Evolutionary conservation across 2,113 vertebrate species (phyloP), one percentile per base, ranked within the genome.

Genomic region (Stomatorhinus ivindoensis): DNA sequence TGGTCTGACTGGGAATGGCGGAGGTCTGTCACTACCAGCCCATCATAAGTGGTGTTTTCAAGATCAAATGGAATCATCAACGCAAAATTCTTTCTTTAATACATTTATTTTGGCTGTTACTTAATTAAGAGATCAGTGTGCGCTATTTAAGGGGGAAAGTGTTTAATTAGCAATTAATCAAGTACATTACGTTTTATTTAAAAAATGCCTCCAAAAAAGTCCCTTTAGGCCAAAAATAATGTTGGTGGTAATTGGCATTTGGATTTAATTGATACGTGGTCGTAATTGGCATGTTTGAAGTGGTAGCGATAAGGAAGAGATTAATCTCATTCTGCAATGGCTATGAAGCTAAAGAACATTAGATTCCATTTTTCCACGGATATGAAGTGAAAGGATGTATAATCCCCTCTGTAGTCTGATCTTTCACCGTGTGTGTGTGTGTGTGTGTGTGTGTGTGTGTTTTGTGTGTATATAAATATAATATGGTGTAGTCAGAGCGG

Each of bases 121-220:
- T 91, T 69, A 91, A 91, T 89, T 87, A 89, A 91, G 88, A 90
- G 85, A 89, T 87, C 88, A 90, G 83, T 90, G 86, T 53, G 82
- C 83, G 48, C 58, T 89, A 83, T 91, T 91, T 85, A 91, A 91
- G 82, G 88, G 82, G 82, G 89, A 47, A 84, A 89, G 90, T 90
- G 90, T 82, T 89, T 91, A 90, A 91, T 92, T 90, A 92, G 47
- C 89, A 91, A 48, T 90, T 92, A 90, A 93, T 93, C 91, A 90
- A 90, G 88, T 89, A 88, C 89, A 91, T 73, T 58, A 89, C 44
- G 55, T 90, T 87, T 91, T 90, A 89, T 92, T 88, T 90, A 91
- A 92, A 92, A 90, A 90, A 80, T 87, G 39, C 86, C 89, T 21
- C 89, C 92, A 90, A 88, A 86, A 89, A 86, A 90, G 47, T 91